Conservation (phyloP, 1,140 invertebrate genomes). For the Gonioctena quinquepunctata region DNA sequence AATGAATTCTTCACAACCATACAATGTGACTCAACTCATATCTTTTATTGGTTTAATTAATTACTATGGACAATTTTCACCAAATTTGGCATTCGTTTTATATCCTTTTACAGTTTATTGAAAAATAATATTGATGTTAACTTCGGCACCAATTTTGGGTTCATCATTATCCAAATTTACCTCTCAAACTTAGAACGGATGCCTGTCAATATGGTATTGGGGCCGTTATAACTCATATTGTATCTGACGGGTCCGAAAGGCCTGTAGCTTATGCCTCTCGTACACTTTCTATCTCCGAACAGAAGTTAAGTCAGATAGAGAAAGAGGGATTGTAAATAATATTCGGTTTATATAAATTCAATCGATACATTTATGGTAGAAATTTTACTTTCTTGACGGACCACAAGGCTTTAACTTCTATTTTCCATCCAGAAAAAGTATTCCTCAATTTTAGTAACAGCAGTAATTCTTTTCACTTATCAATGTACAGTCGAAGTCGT, state of each 20-base stretch:
- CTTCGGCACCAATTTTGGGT: neutral
- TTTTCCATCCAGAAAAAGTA: neutral
- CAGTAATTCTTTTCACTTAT: neutral
- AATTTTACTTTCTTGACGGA: neutral
- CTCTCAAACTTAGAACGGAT: conserved; percentile 21
- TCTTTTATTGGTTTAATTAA: neutral
- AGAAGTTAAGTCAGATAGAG: neutral
- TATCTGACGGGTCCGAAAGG: neutral
- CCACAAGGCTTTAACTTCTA: neutral
- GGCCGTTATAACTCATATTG: neutral
- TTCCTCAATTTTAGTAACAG: conserved; percentile 2
- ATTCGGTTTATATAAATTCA: neutral
- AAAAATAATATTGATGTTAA: neutral
- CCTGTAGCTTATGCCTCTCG: neutral
- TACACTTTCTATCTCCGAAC: neutral
- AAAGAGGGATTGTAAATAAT: neutral
- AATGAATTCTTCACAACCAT: neutral
- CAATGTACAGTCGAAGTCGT: neutral
- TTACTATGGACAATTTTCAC: neutral
- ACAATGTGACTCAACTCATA: conserved; percentile 23
- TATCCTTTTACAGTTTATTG: conserved; percentile 10
- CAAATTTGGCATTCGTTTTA: neutral
- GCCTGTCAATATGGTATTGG: neutral
- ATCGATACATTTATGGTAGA: neutral
- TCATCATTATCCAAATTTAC: neutral